These are phyloP conservation scores for Eilema caniola DNA, from an alignment of 2,888 invertebrate species.

Conservation along the genomic window DNA sequence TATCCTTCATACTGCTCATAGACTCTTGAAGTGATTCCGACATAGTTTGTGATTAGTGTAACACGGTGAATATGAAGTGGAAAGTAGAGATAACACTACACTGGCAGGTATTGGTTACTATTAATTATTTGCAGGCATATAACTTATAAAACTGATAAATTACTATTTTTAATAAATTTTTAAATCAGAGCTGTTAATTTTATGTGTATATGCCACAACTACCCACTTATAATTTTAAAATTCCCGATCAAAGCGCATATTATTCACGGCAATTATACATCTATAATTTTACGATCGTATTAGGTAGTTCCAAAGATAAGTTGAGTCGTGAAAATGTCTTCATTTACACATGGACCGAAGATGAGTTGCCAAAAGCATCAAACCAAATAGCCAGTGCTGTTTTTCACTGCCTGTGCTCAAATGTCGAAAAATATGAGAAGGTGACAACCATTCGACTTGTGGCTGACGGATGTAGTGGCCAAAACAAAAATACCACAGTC, in stretches of 20 bases:
- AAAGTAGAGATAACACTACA: too few species aligned
- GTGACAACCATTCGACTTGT: conserved; percentile 23
- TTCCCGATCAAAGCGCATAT: conserved; percentile 62
- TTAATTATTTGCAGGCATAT: too few species aligned
- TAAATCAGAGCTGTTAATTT: too few species aligned
- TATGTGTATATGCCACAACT: too few species aligned
- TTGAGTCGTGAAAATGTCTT: conserved; percentile 49
- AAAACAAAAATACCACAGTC: conserved; percentile 36
- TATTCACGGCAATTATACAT: conserved; percentile 55
- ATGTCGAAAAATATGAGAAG: conserved; percentile 20
- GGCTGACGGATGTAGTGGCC: conserved; percentile 37
- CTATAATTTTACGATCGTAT: conserved; percentile 61
- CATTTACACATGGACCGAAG: conserved; percentile 45
- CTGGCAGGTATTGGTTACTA: too few species aligned
- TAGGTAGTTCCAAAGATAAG: conserved; percentile 48
- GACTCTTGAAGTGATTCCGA: too few species aligned
- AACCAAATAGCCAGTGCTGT: conserved; percentile 24
- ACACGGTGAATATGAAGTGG: too few species aligned
- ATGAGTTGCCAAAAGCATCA: conserved; percentile 22
- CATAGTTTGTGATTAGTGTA: too few species aligned
- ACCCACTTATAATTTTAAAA: too few species aligned
- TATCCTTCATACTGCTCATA: too few species aligned
- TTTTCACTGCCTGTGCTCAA: conserved; percentile 20
- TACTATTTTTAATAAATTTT: too few species aligned
- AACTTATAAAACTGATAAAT: too few species aligned